Percentiles rank a stretch among this genome's conserved stretches.
Conservation (phyloP, 1,140 invertebrate genomes). For the Drosophila neocordata region DNA sequence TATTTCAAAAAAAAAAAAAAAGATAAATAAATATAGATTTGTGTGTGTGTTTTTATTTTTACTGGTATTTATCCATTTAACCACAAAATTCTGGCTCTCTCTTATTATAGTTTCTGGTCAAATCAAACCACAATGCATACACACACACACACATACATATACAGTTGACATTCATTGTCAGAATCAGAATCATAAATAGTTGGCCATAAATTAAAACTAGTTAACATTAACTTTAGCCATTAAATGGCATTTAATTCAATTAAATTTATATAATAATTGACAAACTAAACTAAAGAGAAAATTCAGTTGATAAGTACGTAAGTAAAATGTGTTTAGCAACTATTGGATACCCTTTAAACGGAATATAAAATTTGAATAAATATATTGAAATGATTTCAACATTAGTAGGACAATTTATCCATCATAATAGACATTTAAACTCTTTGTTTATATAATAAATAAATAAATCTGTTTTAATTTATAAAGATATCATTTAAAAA, state of each 20-base stretch:
- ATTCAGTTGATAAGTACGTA: constrained; percentile 8
- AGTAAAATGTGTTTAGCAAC: constrained; percentile 10
- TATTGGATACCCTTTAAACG: constrained; percentile 1
- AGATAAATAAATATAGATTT: background rate
- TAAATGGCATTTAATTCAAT: constrained; percentile 58
- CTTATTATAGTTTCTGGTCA: constrained; percentile 7
- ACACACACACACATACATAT: background rate
- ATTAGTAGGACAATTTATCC: too few relatives aligned
- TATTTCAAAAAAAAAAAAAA: constrained; percentile 1
- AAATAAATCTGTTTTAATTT: too few relatives aligned
- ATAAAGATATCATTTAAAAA: too few relatives aligned
- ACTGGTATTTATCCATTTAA: background rate
- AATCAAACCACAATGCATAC: constrained; percentile 14
- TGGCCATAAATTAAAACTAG: constrained; percentile 41
- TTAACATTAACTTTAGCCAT: constrained; percentile 55
- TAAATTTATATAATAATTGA: constrained; percentile 26
- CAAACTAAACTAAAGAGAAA: background rate
- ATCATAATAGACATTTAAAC: too few relatives aligned
- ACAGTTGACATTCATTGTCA: constrained; percentile 1
- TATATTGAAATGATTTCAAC: too few relatives aligned
- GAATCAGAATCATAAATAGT: constrained; percentile 14
- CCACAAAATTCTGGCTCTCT: background rate
- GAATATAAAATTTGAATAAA: too few relatives aligned
- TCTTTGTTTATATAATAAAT: too few relatives aligned
- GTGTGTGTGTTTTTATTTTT: background rate